Base-by-base conservation (phyloP, 2,113 vertebrate genomes). In the Spea multiplicata region DNA sequence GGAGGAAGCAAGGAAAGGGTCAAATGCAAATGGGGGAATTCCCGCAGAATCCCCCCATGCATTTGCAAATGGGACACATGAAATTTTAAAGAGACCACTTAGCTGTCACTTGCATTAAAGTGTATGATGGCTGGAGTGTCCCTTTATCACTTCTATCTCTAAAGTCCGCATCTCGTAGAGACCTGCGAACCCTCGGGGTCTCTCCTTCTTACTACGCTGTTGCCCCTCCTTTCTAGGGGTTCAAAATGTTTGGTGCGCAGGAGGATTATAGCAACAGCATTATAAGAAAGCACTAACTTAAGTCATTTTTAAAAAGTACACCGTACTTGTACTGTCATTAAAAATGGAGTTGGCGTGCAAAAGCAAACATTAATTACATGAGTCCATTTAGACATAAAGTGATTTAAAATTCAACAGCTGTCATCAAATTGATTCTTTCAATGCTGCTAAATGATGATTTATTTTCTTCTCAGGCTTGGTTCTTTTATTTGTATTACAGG, bases 391-490 rank as follows among this genome's bases (percentile, higher is more conserved):
- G 9, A 66, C 48, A 75, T 65, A 66, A 75, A 45, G 49, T 75
- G 73, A 62, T 47, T 75, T 66, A 50, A 46, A 66, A 53, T 53
- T 45, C 61, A 52, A 66, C 6, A 16, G 48, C 62, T 75, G 62
- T 75, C 73, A 75, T 44, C n/a, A 30, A 62, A 57, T 9, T 74
- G 49, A 74, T 66, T 62, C 46, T 66, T 66, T 75, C 66, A 75
- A 66, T 66, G 62, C 73, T 75, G 47, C 49, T 66, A 66, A 65
- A 66, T 75, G 50, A 17, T 75, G 73, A 75, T 66, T 75, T 65
- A 75, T 66, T 65, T 49, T 66, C 48, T 52, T 74, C 62, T 55
- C 61, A 52, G 73, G 65, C 61, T 66, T 46, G 49, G 65, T 66
- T 45, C 17, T 75, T 66, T 62, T 52, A 75, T 66, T 75, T 66